Conservation (phyloP, 2,888 invertebrate species). For the Andrena fulva region DNA sequence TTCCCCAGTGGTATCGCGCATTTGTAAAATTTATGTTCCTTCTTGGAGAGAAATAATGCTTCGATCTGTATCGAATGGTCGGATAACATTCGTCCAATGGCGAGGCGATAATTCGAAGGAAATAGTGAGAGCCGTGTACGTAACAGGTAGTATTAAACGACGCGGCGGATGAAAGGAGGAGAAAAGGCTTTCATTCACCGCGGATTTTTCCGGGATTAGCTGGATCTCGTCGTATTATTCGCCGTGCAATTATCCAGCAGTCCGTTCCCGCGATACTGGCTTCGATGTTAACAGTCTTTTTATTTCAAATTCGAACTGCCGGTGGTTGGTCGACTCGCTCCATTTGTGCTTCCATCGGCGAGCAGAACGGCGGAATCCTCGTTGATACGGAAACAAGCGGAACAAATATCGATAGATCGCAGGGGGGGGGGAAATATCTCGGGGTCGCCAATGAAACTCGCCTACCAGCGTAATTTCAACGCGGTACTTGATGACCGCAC, state of each 20-base stretch:
- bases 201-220: conserved; percentile 57
- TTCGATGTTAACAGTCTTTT: conserved; percentile 23
- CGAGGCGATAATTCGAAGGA: conserved; percentile 22
- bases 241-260: conserved; percentile 35
- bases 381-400: conserved; percentile 9
- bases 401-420: conserved; percentile 7
- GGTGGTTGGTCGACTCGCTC: background rate
- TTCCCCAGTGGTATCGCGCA: too few species aligned
- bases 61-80: background rate
- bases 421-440: background rate
- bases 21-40: too few species aligned
- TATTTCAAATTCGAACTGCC: background rate
- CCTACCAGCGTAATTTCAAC: conserved; percentile 14
- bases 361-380: background rate
- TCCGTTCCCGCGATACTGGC: conserved; percentile 33
- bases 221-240: conserved; percentile 48
- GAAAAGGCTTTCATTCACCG: conserved; percentile 51
- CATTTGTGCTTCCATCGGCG: background rate
- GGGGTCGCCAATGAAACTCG: background rate
- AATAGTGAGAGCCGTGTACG: conserved; percentile 29
- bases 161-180: conserved; percentile 42
- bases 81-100: background rate
- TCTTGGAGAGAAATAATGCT: too few species aligned
- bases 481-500: background rate
- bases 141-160: conserved; percentile 57